A percentile compares a stretch with the other conserved stretches of the same genome.
phyloP scores from a whole-genome alignment of 2,888 invertebrate species.

The Watsonalla cultraria region DNA sequence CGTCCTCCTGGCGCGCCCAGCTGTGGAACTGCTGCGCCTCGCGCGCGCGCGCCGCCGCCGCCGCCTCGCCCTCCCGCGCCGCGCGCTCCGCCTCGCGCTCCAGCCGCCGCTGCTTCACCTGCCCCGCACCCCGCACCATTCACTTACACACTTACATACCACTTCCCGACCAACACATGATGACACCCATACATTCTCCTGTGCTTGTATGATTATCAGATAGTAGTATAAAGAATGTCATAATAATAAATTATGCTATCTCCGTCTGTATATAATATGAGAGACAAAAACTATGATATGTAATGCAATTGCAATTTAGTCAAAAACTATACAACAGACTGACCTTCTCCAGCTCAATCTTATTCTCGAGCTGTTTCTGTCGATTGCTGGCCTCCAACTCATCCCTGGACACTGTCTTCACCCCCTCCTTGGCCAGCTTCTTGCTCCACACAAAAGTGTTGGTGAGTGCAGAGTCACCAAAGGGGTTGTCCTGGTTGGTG shows the following conservation, averaged over 20 bases:
- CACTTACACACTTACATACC: neutral
- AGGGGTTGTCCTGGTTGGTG: constrained; percentile 98
- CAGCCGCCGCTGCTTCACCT: constrained; percentile 92
- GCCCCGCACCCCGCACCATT: neutral
- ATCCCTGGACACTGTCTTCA: constrained; percentile 85
- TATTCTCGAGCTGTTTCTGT: constrained; percentile 94
- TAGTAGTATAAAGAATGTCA: too few species aligned
- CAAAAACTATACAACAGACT: too few species aligned
- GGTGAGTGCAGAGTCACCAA: constrained; percentile 96
- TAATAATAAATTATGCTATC: neutral
- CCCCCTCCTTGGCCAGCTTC: constrained; percentile 96
- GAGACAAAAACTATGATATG: neutral
- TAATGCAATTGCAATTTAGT: neutral
- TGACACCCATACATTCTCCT: too few species aligned
- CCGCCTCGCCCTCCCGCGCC: constrained; percentile 85
- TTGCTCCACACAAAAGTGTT: constrained; percentile 98
- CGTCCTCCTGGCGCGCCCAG: constrained; percentile 98
- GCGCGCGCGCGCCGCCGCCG: constrained; percentile 89
- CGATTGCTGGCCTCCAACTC: constrained; percentile 90
- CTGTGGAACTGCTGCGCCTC: constrained; percentile 94
- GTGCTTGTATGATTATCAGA: too few species aligned
- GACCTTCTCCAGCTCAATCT: constrained; percentile 93
- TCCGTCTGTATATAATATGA: neutral
- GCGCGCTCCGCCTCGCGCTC: constrained; percentile 93
- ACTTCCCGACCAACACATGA: too few species aligned